These are phyloP conservation scores for Emys orbicularis DNA, from an alignment of 2,797 vertebrate species.

Conservation along the genomic window DNA sequence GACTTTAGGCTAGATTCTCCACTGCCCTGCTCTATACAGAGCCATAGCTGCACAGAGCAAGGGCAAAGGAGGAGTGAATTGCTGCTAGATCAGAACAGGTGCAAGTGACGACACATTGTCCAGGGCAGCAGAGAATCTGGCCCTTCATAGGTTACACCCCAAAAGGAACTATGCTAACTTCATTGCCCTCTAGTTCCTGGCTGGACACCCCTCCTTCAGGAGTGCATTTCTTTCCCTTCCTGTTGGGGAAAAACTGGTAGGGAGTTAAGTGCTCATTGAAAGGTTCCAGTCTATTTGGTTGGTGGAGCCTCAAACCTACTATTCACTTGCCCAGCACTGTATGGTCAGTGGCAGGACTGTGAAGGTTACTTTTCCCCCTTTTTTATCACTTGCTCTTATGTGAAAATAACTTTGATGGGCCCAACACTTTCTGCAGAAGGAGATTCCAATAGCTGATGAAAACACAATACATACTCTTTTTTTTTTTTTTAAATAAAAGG, in stretches of 20 bases:
- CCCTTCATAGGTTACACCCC: background rate
- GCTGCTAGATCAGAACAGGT: background rate
- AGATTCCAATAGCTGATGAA: background rate
- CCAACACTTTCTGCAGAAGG: background rate
- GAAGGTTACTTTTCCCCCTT: too few species aligned
- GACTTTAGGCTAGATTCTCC: background rate
- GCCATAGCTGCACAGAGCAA: background rate
- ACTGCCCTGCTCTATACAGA: rapidly evolving
- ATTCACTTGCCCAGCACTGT: background rate
- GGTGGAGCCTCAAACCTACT: background rate
- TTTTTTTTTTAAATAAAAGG: background rate
- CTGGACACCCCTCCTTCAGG: background rate
- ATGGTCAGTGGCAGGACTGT: background rate
- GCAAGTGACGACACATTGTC: background rate
- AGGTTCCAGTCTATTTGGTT: background rate
- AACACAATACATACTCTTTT: background rate
- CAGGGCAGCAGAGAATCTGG: background rate
- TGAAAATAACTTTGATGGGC: background rate
- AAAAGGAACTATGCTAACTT: background rate
- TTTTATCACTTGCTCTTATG: background rate
- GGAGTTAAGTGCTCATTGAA: background rate
- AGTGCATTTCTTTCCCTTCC: background rate
- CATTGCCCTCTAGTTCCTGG: background rate
- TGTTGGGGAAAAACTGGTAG: background rate
- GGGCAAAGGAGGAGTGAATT: background rate